A percentile compares a stretch with the other conserved stretches of the same genome.
These are phyloP conservation scores for Agrotis segetum DNA, from an alignment of 2,888 invertebrate genomes.

Conservation along the genomic window DNA sequence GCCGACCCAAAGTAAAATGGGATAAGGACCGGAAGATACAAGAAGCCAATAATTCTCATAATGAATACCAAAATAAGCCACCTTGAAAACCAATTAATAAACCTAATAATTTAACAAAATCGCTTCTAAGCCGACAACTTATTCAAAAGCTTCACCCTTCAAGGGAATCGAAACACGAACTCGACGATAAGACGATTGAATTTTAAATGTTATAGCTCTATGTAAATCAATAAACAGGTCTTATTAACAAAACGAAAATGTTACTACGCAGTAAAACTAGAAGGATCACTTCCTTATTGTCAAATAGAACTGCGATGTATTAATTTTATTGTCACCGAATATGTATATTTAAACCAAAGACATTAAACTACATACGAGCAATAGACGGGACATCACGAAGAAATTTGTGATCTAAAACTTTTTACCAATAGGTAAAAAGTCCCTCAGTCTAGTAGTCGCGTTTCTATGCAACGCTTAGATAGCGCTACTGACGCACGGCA, in stretches of 20 bases:
- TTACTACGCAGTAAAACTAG: slow-evolving; percentile 61
- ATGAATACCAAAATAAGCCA: not conserved
- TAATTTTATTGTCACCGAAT: slow-evolving; percentile 43
- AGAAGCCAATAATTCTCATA: not conserved
- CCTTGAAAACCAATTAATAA: not conserved
- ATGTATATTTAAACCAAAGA: too few species aligned
- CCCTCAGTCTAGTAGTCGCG: too few species aligned
- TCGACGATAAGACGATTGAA: slow-evolving; percentile 41
- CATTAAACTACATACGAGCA: too few species aligned
- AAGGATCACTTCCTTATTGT: slow-evolving; percentile 60
- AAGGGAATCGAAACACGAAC: slow-evolving; percentile 29
- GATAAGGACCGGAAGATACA: too few species aligned
- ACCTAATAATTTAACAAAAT: slow-evolving; percentile 6
- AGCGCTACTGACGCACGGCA: too few species aligned
- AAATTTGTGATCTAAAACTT: too few species aligned
- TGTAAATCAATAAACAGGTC: slow-evolving; percentile 57
- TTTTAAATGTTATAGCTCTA: slow-evolving; percentile 54
- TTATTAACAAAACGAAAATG: slow-evolving; percentile 56
- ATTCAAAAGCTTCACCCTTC: slow-evolving; percentile 30
- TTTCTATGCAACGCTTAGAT: too few species aligned
- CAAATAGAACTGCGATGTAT: slow-evolving; percentile 41
- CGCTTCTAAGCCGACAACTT: not conserved
- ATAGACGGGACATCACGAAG: too few species aligned
- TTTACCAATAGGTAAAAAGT: too few species aligned
- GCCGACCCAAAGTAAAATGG: too few species aligned